Conservation (phyloP, 2,888 invertebrate genomes). For the Andrena chrysosceles region DNA sequence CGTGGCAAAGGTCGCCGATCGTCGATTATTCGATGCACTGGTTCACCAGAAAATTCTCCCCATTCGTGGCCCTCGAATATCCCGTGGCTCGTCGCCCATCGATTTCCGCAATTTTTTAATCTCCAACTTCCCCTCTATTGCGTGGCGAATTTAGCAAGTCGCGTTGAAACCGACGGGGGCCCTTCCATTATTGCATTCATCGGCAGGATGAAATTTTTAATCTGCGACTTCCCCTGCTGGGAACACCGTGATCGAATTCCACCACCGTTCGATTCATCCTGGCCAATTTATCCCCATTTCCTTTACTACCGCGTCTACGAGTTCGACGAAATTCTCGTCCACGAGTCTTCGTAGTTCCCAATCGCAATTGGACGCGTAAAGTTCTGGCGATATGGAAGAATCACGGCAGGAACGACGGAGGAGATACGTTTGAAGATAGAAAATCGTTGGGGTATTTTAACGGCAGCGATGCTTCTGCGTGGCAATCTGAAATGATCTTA, state of each 20-base stretch:
- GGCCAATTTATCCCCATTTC: not conserved
- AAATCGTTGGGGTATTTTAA: not conserved
- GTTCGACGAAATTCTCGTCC: not conserved
- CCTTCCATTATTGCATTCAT: not conserved
- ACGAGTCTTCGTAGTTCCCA: not conserved
- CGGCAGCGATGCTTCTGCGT: not conserved
- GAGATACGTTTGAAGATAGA: not conserved
- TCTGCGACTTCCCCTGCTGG: not conserved
- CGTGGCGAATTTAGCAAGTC: not conserved
- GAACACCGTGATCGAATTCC: not conserved
- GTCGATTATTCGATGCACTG: not conserved
- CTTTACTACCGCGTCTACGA: not conserved
- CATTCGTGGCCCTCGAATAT: not conserved
- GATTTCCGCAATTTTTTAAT: not conserved
- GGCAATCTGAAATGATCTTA: slow-evolving; percentile 32
- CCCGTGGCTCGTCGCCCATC: not conserved
- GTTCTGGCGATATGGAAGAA: not conserved
- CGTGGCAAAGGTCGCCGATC: not conserved
- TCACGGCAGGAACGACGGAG: no score
- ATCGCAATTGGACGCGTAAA: not conserved
- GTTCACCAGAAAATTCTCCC: not conserved
- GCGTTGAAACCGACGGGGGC: not conserved
- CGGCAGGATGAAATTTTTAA: not conserved
- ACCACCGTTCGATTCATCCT: not conserved
- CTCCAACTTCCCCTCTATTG: not conserved